Evolutionary conservation across 2,797 vertebrate species (phyloP), one percentile per base, ranked within the genome.

Genomic region (Pseudochromis fuscus): DNA sequence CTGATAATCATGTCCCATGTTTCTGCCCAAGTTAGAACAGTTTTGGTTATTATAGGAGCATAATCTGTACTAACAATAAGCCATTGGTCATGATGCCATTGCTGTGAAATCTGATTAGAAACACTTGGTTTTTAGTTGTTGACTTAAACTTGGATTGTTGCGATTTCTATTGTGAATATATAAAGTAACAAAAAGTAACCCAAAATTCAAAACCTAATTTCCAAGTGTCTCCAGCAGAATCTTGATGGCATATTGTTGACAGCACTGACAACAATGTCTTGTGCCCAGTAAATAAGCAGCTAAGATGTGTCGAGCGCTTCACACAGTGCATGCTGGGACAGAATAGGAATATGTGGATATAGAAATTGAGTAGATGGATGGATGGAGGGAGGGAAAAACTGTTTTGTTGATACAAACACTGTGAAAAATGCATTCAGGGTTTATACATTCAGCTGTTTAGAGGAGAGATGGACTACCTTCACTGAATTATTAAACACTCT

Each of bases 381-480:
- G n/a, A 46, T 59, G n/a, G 15, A 46, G 18, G 4, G 35, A 48
- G 60, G 12, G 31, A 24, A 48, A 70, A 40, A 15, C 27, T 21
- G 4, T 30, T 77, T 51, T 46, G 50, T 63, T 69, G 27, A 58
- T 27, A 38, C 6, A 31, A 35, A 51, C 27, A 61, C 50, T n/a
- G 16, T 37, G 11, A 57, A 67, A 23, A 75, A 72, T 4, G 24
- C 3, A 45, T 46, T 58, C 0, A 37, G 19, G 52, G 24, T 63
- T 69, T 27, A 57, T 69, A 16, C 35, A 37, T 38, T 68, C 24
- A 28, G 46, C 45, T 67, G 25, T 64, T 76, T 52, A 55, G n/a
- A 35, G 61, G 25, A 10, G 24, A 67, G 11, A 24, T 0, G 10
- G 45, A 48, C 4, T 15, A 23, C 21, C 25, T 62, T 33, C 23